Conservation (phyloP, 2,113 vertebrate genomes). For the Canis aureus region DNA sequence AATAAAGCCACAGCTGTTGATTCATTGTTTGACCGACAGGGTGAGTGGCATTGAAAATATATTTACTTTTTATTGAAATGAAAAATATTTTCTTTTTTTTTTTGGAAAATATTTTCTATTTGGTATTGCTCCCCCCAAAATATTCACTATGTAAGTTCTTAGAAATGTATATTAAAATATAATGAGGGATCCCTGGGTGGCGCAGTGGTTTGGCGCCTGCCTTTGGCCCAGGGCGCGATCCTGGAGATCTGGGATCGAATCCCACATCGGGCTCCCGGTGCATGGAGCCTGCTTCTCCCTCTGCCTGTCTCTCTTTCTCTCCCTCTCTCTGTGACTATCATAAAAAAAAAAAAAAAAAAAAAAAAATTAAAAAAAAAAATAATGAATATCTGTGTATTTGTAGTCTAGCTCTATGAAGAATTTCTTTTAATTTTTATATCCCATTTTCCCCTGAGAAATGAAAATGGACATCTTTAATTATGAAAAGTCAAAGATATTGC, state of each 20-base stretch:
- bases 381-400: not conserved
- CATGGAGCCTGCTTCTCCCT: too few species aligned
- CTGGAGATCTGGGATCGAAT: too few species aligned
- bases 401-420: not conserved
- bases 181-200: not conserved
- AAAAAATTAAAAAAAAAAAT: not conserved
- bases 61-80: conserved; percentile 33
- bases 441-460: conserved; percentile 26
- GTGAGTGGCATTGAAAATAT: conserved; percentile 83
- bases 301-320: too few species aligned
- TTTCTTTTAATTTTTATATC: conserved; percentile 25
- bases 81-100: conserved; percentile 22
- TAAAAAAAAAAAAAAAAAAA: too few species aligned
- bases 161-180: conserved; percentile 55
- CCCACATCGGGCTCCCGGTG: too few species aligned
- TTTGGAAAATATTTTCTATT: conserved; percentile 36
- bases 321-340: too few species aligned
- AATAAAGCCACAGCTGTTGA: conserved; percentile 96
- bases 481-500: conserved; percentile 18
- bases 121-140: not conserved
- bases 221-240: too few species aligned
- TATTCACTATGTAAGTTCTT: not conserved
- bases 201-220: too few species aligned
- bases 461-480: conserved; percentile 18
- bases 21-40: conserved; percentile 98